phyloP scores from a whole-genome alignment of 2,113 vertebrate species.

The Penelope pileata region DNA sequence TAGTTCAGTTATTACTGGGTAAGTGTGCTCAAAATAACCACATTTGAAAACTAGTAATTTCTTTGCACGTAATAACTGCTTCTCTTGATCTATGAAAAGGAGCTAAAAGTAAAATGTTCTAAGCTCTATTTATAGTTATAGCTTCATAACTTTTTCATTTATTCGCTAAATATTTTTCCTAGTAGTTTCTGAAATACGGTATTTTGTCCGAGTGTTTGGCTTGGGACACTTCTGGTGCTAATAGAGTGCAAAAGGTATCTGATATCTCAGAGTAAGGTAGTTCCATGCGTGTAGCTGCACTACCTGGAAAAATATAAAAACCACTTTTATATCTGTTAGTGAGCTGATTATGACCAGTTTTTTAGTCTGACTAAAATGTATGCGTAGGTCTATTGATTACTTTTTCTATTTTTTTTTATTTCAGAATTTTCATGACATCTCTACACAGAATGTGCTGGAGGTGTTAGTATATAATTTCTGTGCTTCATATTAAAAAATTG shows the following conservation, averaged over 20 bases:
- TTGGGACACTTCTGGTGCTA: neutral
- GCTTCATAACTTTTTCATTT: conserved; percentile 30
- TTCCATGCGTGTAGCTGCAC: neutral
- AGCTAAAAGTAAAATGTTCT: conserved; percentile 43
- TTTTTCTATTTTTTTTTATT: conserved; percentile 17
- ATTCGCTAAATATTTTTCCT: neutral
- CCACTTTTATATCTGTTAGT: conserved; percentile 14
- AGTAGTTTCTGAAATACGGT: neutral
- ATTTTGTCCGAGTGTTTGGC: conserved; percentile 23
- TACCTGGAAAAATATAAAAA: neutral
- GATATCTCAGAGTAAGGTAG: neutral
- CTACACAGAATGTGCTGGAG: neutral
- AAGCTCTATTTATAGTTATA: conserved; percentile 12
- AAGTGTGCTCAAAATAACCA: conserved; percentile 63
- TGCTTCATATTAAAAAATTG: conserved; percentile 20
- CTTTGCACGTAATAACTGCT: conserved; percentile 53
- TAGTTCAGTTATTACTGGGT: conserved; percentile 46
- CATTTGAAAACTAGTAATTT: conserved; percentile 54
- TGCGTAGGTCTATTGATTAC: neutral
- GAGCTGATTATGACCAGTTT: neutral
- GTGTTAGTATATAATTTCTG: conserved; percentile 6
- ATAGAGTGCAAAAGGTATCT: neutral
- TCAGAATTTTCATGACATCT: neutral
- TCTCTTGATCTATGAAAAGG: conserved; percentile 33
- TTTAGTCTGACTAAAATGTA: neutral